Base-by-base conservation (phyloP, 2,888 invertebrate species). In the Drosophila stalkeri region DNA sequence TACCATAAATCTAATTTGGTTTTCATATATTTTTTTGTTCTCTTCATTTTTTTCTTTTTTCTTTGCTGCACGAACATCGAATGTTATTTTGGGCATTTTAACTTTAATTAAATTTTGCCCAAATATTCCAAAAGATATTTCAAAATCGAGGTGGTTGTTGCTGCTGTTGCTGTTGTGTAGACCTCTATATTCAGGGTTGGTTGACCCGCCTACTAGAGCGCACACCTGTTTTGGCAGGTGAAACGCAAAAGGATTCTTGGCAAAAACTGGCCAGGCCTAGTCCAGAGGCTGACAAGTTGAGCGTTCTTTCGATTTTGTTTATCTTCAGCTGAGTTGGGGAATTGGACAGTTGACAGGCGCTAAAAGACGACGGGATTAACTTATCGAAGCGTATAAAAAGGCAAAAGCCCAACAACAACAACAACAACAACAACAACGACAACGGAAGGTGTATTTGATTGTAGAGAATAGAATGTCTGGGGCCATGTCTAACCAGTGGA, bases 321-420 rank as follows among this genome's bases (percentile, higher is more conserved):
- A 67, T 81, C 57, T 81, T 14, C 7, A 31, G 35, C 18, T 16
- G 44, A 14, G 55, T 33, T 37, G 18, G 16, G 16, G 27, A 8
- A 35, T 20, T 37, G 39, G 55, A 46, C 46, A 62, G 39, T 47
- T 77, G 90, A 89, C 89, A 86, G 81, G 89, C 81, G 87, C 87
- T 70, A 90, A 89, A 86, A 90, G 90, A 86, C 79, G 78, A 76
- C 65, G 77, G 76, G 87, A 86, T 89, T 91, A 91, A 91, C 70
- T 81, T 86, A 88, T 89, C 90, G 85, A 91, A 79, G 87, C 89
- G 82, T 55, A 80, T 81, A 72, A 81, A 77, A 79, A 72, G 75
- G 74, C 31, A 69, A 66, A 66, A 66, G 60, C 47, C 54, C 68
- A 71, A 65, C 64, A 69, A 63, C 61, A 78, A 67, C 56, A 57